Conservation (phyloP, 2,113 vertebrate species). For the Dromiciops gliroides region DNA sequence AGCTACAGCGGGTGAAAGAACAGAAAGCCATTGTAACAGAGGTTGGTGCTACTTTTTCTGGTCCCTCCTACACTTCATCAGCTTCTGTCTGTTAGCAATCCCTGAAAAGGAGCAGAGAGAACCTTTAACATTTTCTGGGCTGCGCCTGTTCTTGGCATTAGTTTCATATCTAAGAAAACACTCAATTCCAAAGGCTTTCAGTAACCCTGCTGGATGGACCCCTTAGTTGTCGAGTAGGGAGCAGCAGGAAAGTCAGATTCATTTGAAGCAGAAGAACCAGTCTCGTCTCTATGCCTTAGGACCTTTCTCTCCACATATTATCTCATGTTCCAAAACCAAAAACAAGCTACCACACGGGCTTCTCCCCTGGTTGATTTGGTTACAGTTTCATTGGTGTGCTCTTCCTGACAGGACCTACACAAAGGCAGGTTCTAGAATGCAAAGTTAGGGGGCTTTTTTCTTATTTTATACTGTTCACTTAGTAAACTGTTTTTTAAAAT, state of each 20-base stretch:
- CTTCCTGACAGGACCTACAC: conserved; percentile 7
- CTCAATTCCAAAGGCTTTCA: background rate
- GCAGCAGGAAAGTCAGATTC: background rate
- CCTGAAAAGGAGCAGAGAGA: background rate
- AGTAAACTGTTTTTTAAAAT: background rate
- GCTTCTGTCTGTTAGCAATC: background rate
- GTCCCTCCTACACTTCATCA: background rate
- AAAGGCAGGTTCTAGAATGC: conserved; percentile 15
- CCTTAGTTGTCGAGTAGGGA: conserved; percentile 28
- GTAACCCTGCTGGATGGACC: background rate
- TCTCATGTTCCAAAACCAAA: background rate
- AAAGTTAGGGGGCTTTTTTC: conserved; percentile 23
- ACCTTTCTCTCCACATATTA: background rate
- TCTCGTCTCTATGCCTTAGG: background rate
- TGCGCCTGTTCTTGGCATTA: background rate
- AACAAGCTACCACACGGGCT: background rate
- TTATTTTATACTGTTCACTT: background rate
- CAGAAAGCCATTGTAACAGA: conserved; percentile 98
- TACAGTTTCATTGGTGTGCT: conserved; percentile 9
- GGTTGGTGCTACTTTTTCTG: conserved; percentile 81
- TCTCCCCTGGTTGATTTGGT: conserved; percentile 18
- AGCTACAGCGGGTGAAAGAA: conserved; percentile 92
- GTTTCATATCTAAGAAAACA: background rate
- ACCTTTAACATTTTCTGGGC: background rate
- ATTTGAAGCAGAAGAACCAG: conserved; percentile 24